Base-by-base conservation (phyloP, 2,888 invertebrate species). In the Chrysotoxum bicinctum region DNA sequence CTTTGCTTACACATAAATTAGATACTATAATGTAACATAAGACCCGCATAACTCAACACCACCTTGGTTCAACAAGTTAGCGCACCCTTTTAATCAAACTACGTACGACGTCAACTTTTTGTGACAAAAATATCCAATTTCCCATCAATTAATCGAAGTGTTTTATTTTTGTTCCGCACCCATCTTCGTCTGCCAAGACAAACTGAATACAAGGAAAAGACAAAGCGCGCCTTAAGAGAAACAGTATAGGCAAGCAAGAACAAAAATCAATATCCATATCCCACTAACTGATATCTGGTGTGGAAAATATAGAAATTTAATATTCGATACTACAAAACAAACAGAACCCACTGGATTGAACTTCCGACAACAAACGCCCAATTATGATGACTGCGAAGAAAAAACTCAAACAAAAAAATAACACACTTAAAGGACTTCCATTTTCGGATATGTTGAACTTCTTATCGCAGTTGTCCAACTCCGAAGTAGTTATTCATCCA, bases 271-370 rank as follows among this genome's bases (percentile, higher is more conserved):
- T 83, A 79, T 37, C 52, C 43, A 70, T 4, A 26, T 26, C 4
- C 26, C 26, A 6, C 4, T 79, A 50, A 70, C 62, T 70, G 69
- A 30, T n/a, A 52, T 26, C n/a, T n/a, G 10, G 30, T 73, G 68
- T 72, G 62, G 78, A 73, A 79, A 83, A 79, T 78, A 70, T 69
- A 74, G 83, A 83, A 83, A 83, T 74, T 69, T 69, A 79, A 79
- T 79, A 82, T 60, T 23, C 26, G 14, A 10, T 30, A 26, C 19
- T 35, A 62, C 45, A 37, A 45, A 45, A 23, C 30, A 68, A 66
- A 74, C 78, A 69, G 8, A 60, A 45, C 50, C 21, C 40, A 45
- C 10, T 43, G 43, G 16, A 16, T 16, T 40, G 7, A 26, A 62
- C 40, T 60, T 60, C 62, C 62, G 26, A 16, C 9, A 30, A 12